Evolutionary conservation across 1,140 invertebrate species (phyloP), one percentile per base, ranked within the genome.

Genomic region (Frieseomelitta varia): DNA sequence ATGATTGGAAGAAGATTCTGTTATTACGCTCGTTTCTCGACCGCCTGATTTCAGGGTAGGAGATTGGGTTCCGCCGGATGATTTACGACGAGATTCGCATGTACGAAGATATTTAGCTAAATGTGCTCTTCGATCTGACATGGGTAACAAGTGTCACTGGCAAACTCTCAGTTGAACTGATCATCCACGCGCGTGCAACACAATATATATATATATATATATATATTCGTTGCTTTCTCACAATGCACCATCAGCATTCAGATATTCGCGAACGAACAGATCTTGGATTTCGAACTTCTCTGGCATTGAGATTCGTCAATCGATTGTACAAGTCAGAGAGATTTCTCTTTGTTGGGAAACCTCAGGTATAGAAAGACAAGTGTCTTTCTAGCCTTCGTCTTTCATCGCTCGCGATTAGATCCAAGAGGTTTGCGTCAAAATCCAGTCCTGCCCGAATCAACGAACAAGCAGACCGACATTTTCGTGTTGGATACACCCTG

Each of bases 21-120:
- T 51, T 71, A n/a, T 71, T 51, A 47, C 4, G 34, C 75, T 78
- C 27, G 61, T 65, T 10, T 69, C 81, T 76, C 68, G 74, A 84
- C 78, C 81, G 58, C 58, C 76, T 76, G 74, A 87, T 85, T 85
- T 53, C 55, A 85, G 56, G 71, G 24, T 81, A 73, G 47, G 56
- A n/a, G 30, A 67, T 10, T n/a, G n/a, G 47, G 69, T n/a, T 71
- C 0, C 63, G 47, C 72, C 24, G 68, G 11, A 83, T 83, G 87
- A 89, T 81, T 88, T 84, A 81, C 51, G 56, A 12, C 30, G 51
- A 74, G 55, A 80, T 73, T 88, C 81, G 80, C 76, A 86, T 86
- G 84, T 56, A 68, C 63, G 79, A 58, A 55, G 65, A 75, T 77
- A 73, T 61, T 65, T 67, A 81, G 56, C 24, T 82, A 19, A 30